Base-by-base conservation (phyloP, 92 coral and sea anemone species). In the Porites evermanni region DNA sequence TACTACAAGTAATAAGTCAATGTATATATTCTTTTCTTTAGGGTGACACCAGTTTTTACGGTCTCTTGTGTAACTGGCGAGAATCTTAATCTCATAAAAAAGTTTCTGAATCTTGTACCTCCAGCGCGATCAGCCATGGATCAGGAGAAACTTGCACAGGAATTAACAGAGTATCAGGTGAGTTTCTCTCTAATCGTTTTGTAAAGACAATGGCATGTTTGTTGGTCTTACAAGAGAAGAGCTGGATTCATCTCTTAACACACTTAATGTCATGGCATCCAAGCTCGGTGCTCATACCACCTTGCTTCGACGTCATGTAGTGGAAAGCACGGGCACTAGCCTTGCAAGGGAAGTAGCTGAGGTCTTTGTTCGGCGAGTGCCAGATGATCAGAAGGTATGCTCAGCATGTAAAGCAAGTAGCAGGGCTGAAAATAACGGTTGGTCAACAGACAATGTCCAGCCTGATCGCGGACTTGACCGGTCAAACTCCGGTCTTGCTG, bases 61-160 rank as follows among this genome's bases (percentile, higher is more conserved):
- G 97, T 95, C 13, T 97, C 99, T 8, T 95, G 98, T 87, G 98
- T 97, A n/a, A 90, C 98, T 61, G 99, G 99, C 2, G 87, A 93
- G 72, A 94, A 97, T 82, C 86, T 97, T 44, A 93, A 92, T 72
- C 82, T 97, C 14, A 84, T 97, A 76, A 92, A 89, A 84, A 95
- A 80, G 73, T 97, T 97, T 78, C 93, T 97, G 18, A 95, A 97
- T 54, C 91, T 97, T 59, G 88, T 97, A 12, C 95, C 98, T 50
- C 99, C 99, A 3, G 92, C 94, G 8, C 92, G 93, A 75, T 93
- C 98, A 63, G 89, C 90, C 71, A 94, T 89, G 59, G 99, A 97
- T 68, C 98, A 97, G 77, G 99, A 97, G 68, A 97, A 67, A 84
- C 95, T 97, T 17, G 94, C 98, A 17, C 99, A 97, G 69, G 94